These are phyloP conservation scores for Acrossocheilus fasciatus DNA, from an alignment of 2,797 vertebrate genomes.

Conservation along the genomic window DNA sequence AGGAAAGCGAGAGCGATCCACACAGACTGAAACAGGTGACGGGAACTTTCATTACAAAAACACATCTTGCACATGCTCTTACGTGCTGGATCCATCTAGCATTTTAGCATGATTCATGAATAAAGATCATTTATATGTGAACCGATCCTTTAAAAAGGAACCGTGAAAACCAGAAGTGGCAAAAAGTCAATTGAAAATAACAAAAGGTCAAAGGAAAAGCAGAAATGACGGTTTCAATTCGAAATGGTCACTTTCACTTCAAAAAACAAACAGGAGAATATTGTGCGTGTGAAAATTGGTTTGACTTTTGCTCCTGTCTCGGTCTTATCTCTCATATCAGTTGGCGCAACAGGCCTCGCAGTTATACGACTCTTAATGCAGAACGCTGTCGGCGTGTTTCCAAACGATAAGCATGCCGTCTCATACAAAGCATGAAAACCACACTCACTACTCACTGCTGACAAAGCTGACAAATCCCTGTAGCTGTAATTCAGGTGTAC, in stretches of 20 bases:
- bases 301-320: conserved; percentile 46
- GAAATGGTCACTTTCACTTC: conserved; percentile 9
- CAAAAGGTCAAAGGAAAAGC: conserved; percentile 24
- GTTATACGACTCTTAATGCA: background rate
- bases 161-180: conserved; percentile 5
- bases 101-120: background rate
- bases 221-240: background rate
- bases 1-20: background rate
- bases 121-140: background rate
- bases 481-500: conserved; percentile 18
- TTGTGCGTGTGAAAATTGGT: conserved; percentile 25
- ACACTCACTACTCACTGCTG: background rate
- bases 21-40: conserved; percentile 16
- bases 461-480: conserved; percentile 8
- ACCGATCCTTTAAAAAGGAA: background rate
- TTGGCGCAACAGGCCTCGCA: background rate
- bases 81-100: background rate
- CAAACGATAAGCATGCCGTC: conserved; percentile 5
- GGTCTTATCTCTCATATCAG: conserved; percentile 1
- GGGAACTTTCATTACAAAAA: conserved; percentile 16
- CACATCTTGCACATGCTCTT: background rate
- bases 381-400: conserved; percentile 24
- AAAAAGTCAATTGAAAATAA: background rate
- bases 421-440: background rate
- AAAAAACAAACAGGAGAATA: background rate